These are phyloP conservation scores for Corydoras maculifer DNA, from an alignment of 2,113 vertebrate species.

Conservation along the genomic window DNA sequence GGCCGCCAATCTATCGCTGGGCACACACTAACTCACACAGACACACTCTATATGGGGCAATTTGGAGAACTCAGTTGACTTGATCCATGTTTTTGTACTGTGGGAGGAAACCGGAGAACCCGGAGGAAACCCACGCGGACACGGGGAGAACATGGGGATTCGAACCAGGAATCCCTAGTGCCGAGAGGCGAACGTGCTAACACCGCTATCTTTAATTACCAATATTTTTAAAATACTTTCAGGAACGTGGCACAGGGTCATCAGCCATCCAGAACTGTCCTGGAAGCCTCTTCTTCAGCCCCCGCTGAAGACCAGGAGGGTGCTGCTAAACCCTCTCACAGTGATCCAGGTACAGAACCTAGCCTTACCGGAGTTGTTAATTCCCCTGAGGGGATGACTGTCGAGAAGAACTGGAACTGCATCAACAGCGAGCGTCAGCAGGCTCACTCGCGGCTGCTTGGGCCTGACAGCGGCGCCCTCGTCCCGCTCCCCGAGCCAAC, in stretches of 20 bases:
- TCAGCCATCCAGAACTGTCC: constrained; percentile 74
- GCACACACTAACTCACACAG: too few relatives aligned
- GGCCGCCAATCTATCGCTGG: too few relatives aligned
- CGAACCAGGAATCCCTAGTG: too few relatives aligned
- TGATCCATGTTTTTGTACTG: too few relatives aligned
- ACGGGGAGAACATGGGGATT: too few relatives aligned
- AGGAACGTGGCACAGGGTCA: constrained; percentile 81
- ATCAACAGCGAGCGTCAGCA: constrained; percentile 91
- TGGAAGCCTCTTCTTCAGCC: constrained; percentile 80
- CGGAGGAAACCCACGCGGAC: too few relatives aligned
- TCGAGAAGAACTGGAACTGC: constrained; percentile 85
- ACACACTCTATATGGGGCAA: too few relatives aligned
- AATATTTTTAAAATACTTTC: constrained; percentile 13
- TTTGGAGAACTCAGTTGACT: too few relatives aligned
- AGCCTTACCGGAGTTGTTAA: constrained; percentile 47
- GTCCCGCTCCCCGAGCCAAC: constrained; percentile 67
- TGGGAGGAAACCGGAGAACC: too few relatives aligned
- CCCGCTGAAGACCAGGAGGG: constrained; percentile 82
- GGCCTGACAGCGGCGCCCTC: constrained; percentile 72
- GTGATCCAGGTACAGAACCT: constrained; percentile 52
- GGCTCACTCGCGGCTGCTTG: constrained; percentile 66
- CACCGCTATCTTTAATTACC: not conserved
- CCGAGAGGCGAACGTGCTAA: too few relatives aligned
- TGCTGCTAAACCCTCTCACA: constrained; percentile 79
- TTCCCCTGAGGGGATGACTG: too few relatives aligned